Conservation (phyloP, 2,888 invertebrate genomes). For the Digitonthophagus gazella region DNA sequence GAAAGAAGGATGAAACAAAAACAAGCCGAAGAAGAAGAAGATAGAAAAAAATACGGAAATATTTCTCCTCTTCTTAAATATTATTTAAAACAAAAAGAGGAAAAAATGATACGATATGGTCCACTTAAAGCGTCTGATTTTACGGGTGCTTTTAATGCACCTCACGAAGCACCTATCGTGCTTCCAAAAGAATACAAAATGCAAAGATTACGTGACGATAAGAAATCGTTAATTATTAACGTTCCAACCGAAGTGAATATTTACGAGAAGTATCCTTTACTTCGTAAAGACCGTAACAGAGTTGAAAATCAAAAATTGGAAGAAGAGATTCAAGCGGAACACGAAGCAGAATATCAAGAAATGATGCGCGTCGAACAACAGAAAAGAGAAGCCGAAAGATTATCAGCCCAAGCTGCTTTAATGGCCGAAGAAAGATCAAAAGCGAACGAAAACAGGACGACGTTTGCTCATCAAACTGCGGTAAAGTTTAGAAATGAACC, state of each 20-base stretch:
- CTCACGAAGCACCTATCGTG: not conserved
- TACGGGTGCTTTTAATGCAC: not conserved
- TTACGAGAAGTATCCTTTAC: slow-evolving; percentile 8
- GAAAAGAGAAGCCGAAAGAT: not conserved
- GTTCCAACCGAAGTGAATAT: slow-evolving; percentile 9
- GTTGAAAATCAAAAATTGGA: not conserved
- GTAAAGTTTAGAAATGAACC: slow-evolving; percentile 2
- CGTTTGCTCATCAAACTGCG: not conserved
- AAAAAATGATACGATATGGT: not conserved
- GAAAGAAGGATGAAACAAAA: not conserved
- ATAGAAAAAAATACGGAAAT: not conserved
- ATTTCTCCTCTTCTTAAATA: slow-evolving; percentile 4
- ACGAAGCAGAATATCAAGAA: not conserved
- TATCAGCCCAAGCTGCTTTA: not conserved
- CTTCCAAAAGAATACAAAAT: not conserved
- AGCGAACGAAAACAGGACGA: not conserved
- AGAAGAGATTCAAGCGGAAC: not conserved
- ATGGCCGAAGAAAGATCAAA: not conserved
- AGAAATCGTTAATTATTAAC: not conserved
- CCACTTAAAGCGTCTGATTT: not conserved
- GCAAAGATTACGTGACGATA: not conserved
- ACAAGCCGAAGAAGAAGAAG: not conserved
- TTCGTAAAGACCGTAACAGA: slow-evolving; percentile 1
- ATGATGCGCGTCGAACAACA: not conserved
- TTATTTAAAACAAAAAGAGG: slow-evolving; percentile 7